phyloP scores from a whole-genome alignment of 1,140 invertebrate species.

The Drosophila pachea region DNA sequence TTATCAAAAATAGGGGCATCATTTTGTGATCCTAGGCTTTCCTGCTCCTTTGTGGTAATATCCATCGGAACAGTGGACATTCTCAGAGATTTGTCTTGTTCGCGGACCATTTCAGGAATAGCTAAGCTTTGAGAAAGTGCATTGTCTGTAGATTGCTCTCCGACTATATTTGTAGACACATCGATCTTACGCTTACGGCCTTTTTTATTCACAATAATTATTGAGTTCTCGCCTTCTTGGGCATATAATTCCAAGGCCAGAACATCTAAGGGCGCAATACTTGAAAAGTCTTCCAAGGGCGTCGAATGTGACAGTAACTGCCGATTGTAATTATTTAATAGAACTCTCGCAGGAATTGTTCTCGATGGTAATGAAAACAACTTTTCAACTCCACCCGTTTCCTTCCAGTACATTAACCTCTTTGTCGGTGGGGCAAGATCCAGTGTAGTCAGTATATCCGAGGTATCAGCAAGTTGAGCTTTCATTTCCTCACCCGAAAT shows the following conservation, averaged over 20 bases:
- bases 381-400: conserved; percentile 98
- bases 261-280: conserved; percentile 83
- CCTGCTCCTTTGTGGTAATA: conserved; percentile 50
- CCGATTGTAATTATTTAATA: conserved; percentile 85
- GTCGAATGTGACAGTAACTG: conserved; percentile 90
- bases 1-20: conserved; percentile 74
- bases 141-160: conserved; percentile 37
- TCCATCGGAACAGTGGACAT: conserved; percentile 51
- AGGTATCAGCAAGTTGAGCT: conserved; percentile 97
- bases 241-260: conserved; percentile 83
- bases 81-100: conserved; percentile 56
- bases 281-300: conserved; percentile 87
- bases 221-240: conserved; percentile 79
- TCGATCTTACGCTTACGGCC: conserved; percentile 83
- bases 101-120: conserved; percentile 58
- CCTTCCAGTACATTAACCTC: conserved; percentile 97
- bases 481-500: conserved; percentile 99
- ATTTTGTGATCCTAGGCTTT: conserved; percentile 62
- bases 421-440: conserved; percentile 99
- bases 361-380: conserved; percentile 96
- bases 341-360: conserved; percentile 89
- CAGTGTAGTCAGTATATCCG: conserved; percentile 97
- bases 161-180: conserved; percentile 14
- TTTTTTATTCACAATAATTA: conserved; percentile 79
- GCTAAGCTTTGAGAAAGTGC: conserved; percentile 51